Base-by-base conservation (phyloP, 2,888 invertebrate genomes). In the Drosophila lacicola region DNA sequence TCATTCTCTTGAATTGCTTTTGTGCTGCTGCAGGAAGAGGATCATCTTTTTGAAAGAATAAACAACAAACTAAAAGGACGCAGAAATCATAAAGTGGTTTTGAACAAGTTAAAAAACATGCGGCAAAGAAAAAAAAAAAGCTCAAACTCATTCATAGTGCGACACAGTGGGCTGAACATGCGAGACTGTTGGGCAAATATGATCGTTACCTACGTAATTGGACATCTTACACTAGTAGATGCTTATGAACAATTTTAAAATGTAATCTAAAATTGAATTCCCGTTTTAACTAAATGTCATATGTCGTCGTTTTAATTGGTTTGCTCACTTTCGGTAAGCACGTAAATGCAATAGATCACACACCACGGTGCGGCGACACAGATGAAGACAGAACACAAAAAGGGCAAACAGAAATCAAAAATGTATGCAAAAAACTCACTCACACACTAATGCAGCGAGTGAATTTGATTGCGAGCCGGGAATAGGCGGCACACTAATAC, bases 21-120 rank as follows among this genome's bases (percentile, higher is more conserved):
- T 76, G 69, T 88, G 70, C 63, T 78, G 67, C 65, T 74, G 87
- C 88, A 84, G 88, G 89, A 85, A 84, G 82, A 88, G 80, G 89
- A 89, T 88, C 84, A 88, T 89, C 89, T 78, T 87, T 70, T 71
- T 68, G 63, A 75, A 75, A 80, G 56, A 77, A 66, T 70, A 70
- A 80, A 74, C 70, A 75, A 71, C 64, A 73, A 70, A 70, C 53
- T 56, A 49, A 74, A 88, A 86, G 83, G 87, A 84, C 80, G 75
- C 68, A 78, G 50, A 88, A 88, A 84, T 84, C 83, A 84, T 84
- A 88, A 84, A 84, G 83, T 84, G 83, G 83, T 88, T 84, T 74
- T 78, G 89, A 84, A 72, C 83, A 88, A 84, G 89, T 86, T 84
- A 70, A 88, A 78, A 83, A 82, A 70, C 57, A 61, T 49, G 46